These are phyloP conservation scores for Habropoda laboriosa DNA, from an alignment of 1,140 invertebrate genomes.

Conservation along the genomic window DNA sequence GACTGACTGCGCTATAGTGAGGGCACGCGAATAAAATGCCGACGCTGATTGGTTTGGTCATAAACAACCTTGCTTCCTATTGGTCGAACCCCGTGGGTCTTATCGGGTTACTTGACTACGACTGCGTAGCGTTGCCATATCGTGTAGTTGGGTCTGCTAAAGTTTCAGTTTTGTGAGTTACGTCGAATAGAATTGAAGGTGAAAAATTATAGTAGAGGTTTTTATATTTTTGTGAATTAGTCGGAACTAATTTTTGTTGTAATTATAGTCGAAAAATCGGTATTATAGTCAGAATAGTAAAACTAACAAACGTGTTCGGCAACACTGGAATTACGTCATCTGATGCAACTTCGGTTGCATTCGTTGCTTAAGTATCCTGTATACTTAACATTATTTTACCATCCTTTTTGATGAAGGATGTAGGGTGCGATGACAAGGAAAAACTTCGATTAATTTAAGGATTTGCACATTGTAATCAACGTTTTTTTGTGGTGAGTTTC, in stretches of 20 bases:
- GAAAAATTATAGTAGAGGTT: background rate
- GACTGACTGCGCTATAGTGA: background rate
- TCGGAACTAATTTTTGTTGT: background rate
- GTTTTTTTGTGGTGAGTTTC: background rate
- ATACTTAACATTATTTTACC: too few relatives aligned
- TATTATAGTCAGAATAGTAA: background rate
- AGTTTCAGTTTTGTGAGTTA: constrained; percentile 10
- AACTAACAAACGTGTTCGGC: background rate
- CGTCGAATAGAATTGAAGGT: background rate
- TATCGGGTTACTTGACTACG: background rate
- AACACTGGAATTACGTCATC: constrained; percentile 28
- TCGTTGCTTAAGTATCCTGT: too few relatives aligned
- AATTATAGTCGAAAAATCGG: background rate
- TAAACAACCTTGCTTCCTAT: background rate
- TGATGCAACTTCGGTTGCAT: background rate
- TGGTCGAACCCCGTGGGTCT: constrained; percentile 9
- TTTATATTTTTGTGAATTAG: background rate
- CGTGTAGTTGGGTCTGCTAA: background rate
- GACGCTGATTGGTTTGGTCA: background rate
- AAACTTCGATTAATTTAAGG: background rate
- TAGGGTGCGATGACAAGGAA: background rate
- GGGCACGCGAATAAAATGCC: too few relatives aligned
- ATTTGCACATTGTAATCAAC: background rate
- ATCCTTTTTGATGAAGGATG: background rate
- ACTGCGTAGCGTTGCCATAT: background rate